Conservation (phyloP, 2,797 vertebrate genomes). For the Gouania willdenowi region DNA sequence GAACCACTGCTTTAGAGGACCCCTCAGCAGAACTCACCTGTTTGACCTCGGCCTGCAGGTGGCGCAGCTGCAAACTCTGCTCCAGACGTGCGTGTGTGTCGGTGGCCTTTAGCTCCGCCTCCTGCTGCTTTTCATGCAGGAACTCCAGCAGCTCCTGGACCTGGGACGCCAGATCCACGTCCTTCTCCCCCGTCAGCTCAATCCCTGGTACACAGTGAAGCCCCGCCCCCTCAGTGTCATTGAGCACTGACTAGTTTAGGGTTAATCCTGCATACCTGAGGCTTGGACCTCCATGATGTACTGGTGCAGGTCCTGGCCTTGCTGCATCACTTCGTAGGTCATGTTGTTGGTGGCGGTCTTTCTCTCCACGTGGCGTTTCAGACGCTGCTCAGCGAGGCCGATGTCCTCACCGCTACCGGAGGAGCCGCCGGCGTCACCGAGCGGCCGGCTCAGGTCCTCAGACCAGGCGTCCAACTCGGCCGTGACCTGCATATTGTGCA, state of each 20-base stretch:
- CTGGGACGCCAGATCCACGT: slow-evolving; percentile 92
- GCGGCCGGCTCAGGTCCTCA: slow-evolving; percentile 90
- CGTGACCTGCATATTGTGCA: slow-evolving; percentile 79
- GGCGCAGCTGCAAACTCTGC: slow-evolving; percentile 92
- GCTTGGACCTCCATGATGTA: slow-evolving; percentile 99
- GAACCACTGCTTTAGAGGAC: too few relatives aligned
- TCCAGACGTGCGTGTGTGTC: slow-evolving; percentile 91
- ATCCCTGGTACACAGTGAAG: slow-evolving; percentile 77
- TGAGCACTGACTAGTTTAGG: too few relatives aligned
- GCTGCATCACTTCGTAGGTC: slow-evolving; percentile 95
- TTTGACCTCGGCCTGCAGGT: slow-evolving; percentile 95
- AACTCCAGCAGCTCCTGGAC: slow-evolving; percentile 97
- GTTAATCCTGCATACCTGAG: too few relatives aligned
- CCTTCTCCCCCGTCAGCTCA: slow-evolving; percentile 94
- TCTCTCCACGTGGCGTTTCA: slow-evolving; percentile 89
- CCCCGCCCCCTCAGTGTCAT: too few relatives aligned
- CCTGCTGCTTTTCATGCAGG: slow-evolving; percentile 96
- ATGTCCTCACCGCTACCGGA: slow-evolving; percentile 80
- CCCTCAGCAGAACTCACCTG: slow-evolving; percentile 75
- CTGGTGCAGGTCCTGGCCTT: slow-evolving; percentile 93
- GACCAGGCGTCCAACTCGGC: slow-evolving; percentile 95
- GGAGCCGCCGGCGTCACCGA: slow-evolving; percentile 80
- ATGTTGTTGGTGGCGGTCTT: slow-evolving; percentile 95
- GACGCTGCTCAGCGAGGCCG: slow-evolving; percentile 87
- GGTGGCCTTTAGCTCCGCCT: slow-evolving; percentile 89